Percentiles rank a stretch among this genome's conserved stretches.
Conservation (phyloP, 2,797 vertebrate species). For the Sarcophilus harrisii region DNA sequence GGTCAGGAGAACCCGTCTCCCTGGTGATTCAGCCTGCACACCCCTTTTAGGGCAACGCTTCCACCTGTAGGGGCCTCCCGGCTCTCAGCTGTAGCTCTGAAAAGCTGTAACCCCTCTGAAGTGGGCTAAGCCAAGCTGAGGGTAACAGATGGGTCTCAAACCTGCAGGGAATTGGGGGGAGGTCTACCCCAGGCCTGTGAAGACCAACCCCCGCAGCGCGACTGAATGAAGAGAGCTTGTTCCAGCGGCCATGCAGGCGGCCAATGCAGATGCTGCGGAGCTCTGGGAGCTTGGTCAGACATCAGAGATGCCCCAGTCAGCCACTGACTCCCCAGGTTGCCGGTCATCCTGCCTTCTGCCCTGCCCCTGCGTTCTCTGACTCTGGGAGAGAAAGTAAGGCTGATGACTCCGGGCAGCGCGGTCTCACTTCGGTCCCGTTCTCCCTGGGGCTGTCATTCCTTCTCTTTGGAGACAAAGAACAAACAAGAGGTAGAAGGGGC, state of each 20-base stretch:
- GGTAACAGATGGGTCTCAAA: too few relatives aligned
- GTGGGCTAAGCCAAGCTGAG: not conserved
- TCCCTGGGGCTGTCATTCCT: too few relatives aligned
- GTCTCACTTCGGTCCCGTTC: not conserved
- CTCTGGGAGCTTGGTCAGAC: not conserved
- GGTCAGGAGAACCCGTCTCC: not conserved
- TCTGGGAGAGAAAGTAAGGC: too few relatives aligned
- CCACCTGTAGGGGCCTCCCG: too few relatives aligned
- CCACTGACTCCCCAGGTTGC: too few relatives aligned
- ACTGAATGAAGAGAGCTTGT: not conserved
- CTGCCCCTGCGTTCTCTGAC: too few relatives aligned
- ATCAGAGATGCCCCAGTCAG: too few relatives aligned
- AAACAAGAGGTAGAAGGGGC: not conserved
- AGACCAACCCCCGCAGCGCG: not conserved
- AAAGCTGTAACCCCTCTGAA: not conserved
- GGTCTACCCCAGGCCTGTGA: not conserved
- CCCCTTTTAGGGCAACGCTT: not conserved
- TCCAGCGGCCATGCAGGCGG: too few relatives aligned
- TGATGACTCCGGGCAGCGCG: too few relatives aligned
- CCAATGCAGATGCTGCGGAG: too few relatives aligned
- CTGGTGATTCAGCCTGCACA: too few relatives aligned
- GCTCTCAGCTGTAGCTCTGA: not conserved
- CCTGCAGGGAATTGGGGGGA: not conserved
- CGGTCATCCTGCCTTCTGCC: too few relatives aligned
- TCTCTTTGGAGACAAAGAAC: not conserved